These are phyloP conservation scores for Venturia canescens DNA, from an alignment of 1,140 invertebrate species.

Conservation along the genomic window DNA sequence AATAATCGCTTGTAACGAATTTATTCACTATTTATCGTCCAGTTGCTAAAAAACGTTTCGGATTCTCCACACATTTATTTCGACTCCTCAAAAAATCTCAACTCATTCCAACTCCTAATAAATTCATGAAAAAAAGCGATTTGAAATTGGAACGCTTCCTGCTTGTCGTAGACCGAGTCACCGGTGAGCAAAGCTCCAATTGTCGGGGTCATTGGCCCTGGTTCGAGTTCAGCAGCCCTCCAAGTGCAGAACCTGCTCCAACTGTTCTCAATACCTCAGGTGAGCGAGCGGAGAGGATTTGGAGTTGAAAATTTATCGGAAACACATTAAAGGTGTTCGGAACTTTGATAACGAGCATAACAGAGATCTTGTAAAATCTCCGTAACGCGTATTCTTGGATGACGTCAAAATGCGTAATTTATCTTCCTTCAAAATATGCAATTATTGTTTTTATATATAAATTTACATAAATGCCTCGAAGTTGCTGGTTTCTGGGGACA, in stretches of 20 bases:
- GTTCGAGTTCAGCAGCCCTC: slow-evolving; percentile 82
- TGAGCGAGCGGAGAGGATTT: slow-evolving; percentile 55
- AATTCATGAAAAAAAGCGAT: background rate
- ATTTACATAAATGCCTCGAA: too few species aligned
- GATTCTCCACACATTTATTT: too few species aligned
- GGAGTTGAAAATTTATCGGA: slow-evolving; percentile 6
- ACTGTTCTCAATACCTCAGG: slow-evolving; percentile 80
- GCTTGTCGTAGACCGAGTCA: slow-evolving; percentile 51
- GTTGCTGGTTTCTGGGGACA: too few species aligned
- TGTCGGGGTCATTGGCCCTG: slow-evolving; percentile 85
- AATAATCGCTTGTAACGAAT: too few species aligned
- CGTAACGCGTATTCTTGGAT: background rate
- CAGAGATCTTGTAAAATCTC: background rate
- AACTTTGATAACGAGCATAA: background rate
- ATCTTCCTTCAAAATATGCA: background rate
- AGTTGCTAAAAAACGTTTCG: too few species aligned
- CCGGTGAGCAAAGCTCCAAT: slow-evolving; percentile 77
- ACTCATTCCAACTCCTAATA: too few species aligned
- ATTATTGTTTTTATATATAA: too few species aligned
- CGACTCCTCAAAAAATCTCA: background rate
- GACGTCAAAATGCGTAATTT: background rate
- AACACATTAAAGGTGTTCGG: slow-evolving; percentile 5
- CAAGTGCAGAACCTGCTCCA: slow-evolving; percentile 90
- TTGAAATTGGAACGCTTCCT: background rate
- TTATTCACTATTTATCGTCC: too few species aligned